These are phyloP conservation scores for Aythya baeri DNA, from an alignment of 2,113 vertebrate genomes.

Conservation along the genomic window DNA sequence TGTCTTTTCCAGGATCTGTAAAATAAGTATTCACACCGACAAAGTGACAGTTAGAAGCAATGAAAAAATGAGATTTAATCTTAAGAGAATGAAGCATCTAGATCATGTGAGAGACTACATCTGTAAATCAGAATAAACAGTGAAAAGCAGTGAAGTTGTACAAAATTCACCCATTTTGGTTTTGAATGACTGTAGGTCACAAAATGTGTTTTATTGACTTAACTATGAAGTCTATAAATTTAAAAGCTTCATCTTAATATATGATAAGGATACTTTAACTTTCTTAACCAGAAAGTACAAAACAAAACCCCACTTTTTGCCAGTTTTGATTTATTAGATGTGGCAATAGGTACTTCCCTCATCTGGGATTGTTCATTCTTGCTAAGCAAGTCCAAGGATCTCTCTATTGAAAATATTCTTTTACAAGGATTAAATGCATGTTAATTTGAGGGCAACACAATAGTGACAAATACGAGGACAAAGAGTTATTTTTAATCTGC, in stretches of 20 bases:
- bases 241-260: neutral
- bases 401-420: neutral
- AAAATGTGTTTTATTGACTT: neutral
- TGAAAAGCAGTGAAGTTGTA: neutral
- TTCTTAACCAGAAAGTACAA: neutral
- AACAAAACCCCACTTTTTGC: neutral
- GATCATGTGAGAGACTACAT: neutral
- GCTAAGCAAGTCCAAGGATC: neutral
- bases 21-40: neutral
- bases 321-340: neutral
- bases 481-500: neutral
- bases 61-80: neutral
- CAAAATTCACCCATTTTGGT: rapidly evolving
- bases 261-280: neutral
- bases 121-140: neutral
- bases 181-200: neutral
- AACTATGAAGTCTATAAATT: neutral
- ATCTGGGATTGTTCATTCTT: neutral
- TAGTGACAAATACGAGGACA: neutral
- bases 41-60: neutral
- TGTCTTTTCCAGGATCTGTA: conserved; percentile 48
- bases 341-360: neutral
- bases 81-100: neutral
- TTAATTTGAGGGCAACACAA: neutral
- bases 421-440: neutral